Percentiles rank a stretch among this genome's conserved stretches.
Conservation (phyloP, 2,113 vertebrate species). For the Meleagris gallopavo region DNA sequence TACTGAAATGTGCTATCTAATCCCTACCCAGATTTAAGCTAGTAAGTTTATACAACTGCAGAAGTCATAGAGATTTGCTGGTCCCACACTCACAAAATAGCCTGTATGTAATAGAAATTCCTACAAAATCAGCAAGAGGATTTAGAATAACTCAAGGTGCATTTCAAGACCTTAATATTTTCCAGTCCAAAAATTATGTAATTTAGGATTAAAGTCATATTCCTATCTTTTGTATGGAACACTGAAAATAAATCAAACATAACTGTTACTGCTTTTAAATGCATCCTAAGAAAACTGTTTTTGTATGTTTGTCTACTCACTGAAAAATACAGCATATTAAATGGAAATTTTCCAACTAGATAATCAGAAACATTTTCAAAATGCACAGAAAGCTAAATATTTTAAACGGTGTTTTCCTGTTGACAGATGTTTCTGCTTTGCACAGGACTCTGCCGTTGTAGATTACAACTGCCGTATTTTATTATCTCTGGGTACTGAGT, state of each 20-base stretch:
- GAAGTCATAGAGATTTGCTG: background rate
- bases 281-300: background rate
- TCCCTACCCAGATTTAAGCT: background rate
- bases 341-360: background rate
- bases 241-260: background rate
- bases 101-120: background rate
- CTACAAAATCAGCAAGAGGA: background rate
- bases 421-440: slow-evolving; percentile 16
- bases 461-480: background rate
- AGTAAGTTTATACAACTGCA: background rate
- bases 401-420: background rate
- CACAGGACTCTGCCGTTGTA: background rate
- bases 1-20: background rate
- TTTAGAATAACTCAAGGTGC: background rate
- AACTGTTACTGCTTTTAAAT: background rate
- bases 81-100: background rate
- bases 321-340: background rate
- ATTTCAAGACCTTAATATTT: background rate
- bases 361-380: background rate
- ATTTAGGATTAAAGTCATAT: background rate
- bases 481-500: background rate
- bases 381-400: background rate
- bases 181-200: background rate
- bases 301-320: background rate
- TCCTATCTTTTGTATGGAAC: background rate